Evolutionary conservation across 2,888 invertebrate species (phyloP), one percentile per base, ranked within the genome.

Genomic region (Harmothoe impar): DNA sequence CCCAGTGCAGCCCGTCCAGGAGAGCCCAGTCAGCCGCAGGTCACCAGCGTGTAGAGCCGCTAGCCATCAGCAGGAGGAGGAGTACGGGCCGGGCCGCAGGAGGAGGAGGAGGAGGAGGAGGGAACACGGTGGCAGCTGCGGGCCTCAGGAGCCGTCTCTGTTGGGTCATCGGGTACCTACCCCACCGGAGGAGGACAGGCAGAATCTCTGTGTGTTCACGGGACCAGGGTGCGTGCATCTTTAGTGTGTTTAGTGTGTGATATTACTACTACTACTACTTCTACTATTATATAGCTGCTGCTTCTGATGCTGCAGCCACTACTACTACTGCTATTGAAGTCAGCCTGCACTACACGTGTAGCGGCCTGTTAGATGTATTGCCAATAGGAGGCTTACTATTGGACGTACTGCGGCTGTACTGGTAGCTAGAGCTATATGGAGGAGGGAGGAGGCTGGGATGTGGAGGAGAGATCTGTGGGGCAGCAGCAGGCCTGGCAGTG

Each of bases 91-190:
- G 77, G 31, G 25, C 12, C 5, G 25, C 5, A 23, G 81, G 35
- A 35, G 81, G 81, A 33, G 43, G 81, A 81, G 81, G 81, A 35
- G 43, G 43, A 20, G 81, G 81, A 81, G 81, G 81, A 33, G 35
- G 31, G n/a, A 25, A 81, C 81, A 81, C 81, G 0, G 81, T 81
- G 81, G 81, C 81, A 23, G n/a, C 43, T 23, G 81, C 35, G 10
- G 43, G 43, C 43, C 43, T 17, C 29, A 72, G 72, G 72, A 72
- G 15, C 29, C 72, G 72, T 0, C 72, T 29, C 15, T 25, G 29
- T 72, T 72, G 72, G 72, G 72, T 72, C 31, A 72, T 72, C 72
- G 72, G 72, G 72, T 72, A 72, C 72, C 29, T 72, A n/a, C 72
- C 72, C 29, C 72, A 72, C 29, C 5, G 72, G 17, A n/a, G 72